Conservation (phyloP, 2,888 invertebrate genomes). For the Nephrocerus scutellatus region DNA sequence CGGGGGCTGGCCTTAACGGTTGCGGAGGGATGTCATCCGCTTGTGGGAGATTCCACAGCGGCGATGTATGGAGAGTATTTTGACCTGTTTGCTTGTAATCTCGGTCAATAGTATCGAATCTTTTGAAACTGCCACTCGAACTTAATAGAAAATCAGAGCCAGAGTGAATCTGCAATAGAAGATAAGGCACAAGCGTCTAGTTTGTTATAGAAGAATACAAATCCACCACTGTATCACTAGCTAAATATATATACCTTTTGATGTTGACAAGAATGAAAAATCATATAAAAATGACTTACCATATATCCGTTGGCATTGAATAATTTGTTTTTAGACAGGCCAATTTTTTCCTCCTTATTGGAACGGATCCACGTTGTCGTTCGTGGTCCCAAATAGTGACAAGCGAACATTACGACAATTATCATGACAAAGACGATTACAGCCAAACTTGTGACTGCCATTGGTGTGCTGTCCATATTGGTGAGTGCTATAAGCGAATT, state of each 20-base stretch:
- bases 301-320: conserved; percentile 62
- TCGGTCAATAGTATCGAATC: conserved; percentile 58
- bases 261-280: not conserved
- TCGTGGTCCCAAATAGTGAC: conserved; percentile 42
- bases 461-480: conserved; percentile 36
- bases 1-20: conserved; percentile 58
- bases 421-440: conserved; percentile 38
- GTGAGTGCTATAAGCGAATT: not conserved
- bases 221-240: not conserved
- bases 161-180: conserved; percentile 52
- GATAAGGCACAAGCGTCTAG: conserved; percentile 3
- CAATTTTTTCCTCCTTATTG: conserved; percentile 47
- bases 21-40: conserved; percentile 56
- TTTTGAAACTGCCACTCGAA: conserved; percentile 57
- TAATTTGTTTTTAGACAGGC: conserved; percentile 47
- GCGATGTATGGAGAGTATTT: conserved; percentile 40
- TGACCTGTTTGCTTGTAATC: conserved; percentile 51
- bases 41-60: conserved; percentile 44
- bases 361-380: conserved; percentile 45
- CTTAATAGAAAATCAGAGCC: conserved; percentile 59
- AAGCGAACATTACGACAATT: conserved; percentile 39
- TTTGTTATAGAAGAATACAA: not conserved
- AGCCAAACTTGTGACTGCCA: conserved; percentile 38
- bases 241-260: not conserved
- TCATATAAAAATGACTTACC: conserved; percentile 50